Evolutionary conservation across 2,888 invertebrate genomes (phyloP).

Genomic region (Dryobota labecula): DNA sequence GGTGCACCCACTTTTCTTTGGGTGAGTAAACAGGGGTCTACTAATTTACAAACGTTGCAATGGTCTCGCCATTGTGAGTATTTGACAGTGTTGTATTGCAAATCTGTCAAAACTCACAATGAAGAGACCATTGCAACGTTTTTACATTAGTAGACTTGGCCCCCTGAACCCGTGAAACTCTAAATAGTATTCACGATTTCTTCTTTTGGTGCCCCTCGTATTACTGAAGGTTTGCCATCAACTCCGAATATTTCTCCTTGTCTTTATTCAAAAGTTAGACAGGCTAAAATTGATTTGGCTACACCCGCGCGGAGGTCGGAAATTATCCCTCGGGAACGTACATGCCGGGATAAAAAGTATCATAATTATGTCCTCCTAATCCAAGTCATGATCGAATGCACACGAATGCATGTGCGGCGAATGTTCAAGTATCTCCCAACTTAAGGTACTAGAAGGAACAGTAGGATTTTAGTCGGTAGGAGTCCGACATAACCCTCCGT

Average conservation of each 20-base stretch:
- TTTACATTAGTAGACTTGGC: too few species aligned
- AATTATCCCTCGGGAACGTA: not conserved
- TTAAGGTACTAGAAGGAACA: not conserved
- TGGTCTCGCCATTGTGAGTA: too few species aligned
- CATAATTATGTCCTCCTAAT: not conserved
- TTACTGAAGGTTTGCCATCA: too few species aligned
- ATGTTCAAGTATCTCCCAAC: not conserved
- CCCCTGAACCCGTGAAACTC: not conserved
- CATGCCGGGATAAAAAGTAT: not conserved
- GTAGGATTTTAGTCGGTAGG: not conserved
- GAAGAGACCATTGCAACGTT: too few species aligned
- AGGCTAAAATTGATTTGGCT: not conserved
- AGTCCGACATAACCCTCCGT: not conserved
- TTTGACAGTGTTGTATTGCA: too few species aligned
- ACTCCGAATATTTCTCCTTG: not conserved
- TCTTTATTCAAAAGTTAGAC: not conserved
- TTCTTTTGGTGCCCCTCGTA: not conserved
- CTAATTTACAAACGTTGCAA: too few species aligned
- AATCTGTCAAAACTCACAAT: too few species aligned
- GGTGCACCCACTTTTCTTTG: not conserved
- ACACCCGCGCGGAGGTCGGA: not conserved
- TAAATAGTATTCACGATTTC: not conserved
- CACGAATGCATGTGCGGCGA: too few species aligned
- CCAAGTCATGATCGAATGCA: too few species aligned
- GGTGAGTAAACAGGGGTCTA: not conserved